These are phyloP conservation scores for Pristionchus exspectatus DNA, from an alignment of 2,888 invertebrate genomes.

Conservation along the genomic window DNA sequence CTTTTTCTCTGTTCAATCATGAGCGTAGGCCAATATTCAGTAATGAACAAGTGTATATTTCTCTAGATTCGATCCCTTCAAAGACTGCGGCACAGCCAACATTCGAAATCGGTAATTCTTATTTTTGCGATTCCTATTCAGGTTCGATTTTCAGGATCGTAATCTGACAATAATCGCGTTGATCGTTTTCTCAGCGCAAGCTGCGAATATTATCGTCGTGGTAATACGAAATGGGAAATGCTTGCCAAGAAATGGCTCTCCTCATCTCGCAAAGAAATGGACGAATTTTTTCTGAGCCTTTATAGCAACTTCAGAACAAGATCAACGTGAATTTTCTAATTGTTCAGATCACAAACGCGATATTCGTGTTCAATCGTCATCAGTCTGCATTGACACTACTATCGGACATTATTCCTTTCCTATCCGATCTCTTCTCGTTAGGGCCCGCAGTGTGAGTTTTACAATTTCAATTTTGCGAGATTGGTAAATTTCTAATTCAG, in stretches of 20 bases:
- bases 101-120: neutral
- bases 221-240: neutral
- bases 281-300: too few relatives aligned
- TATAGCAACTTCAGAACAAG: too few relatives aligned
- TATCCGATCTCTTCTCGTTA: conserved; percentile 34
- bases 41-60: neutral
- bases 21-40: neutral
- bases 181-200: neutral
- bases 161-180: neutral
- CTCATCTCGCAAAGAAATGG: too few relatives aligned
- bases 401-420: neutral
- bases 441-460: conserved; percentile 30
- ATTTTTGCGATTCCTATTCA: neutral
- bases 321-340: too few relatives aligned
- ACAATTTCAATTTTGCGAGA: too few relatives aligned
- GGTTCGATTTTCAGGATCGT: neutral
- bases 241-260: neutral
- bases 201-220: neutral
- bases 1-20: neutral
- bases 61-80: neutral
- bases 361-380: neutral
- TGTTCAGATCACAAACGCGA: neutral
- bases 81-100: neutral
- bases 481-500: neutral
- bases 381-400: neutral